These are phyloP conservation scores for Drosophila kepulauana DNA, from an alignment of 1,140 invertebrate genomes.

Conservation along the genomic window DNA sequence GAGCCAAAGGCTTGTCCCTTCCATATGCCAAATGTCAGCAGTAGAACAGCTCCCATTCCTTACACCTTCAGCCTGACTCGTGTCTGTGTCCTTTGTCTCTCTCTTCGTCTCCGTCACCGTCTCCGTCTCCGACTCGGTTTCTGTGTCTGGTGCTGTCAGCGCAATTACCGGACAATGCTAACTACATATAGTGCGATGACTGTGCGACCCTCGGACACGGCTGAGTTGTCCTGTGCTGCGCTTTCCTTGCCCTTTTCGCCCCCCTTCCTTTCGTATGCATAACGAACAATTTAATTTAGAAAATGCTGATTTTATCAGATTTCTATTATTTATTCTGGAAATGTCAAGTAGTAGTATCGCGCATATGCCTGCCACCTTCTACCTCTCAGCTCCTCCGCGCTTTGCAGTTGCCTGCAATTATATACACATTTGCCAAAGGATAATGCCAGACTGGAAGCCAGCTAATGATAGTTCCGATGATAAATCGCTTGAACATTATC, in stretches of 20 bases:
- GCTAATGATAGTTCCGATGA: conserved; percentile 71
- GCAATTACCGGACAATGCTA: conserved; percentile 80
- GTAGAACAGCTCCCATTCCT: neutral
- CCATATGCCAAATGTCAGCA: conserved; percentile 80
- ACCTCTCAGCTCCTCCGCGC: neutral
- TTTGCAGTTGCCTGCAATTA: conserved; percentile 69
- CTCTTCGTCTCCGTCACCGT: neutral
- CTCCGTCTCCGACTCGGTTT: neutral
- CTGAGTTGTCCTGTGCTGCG: conserved; percentile 36
- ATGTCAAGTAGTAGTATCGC: conserved; percentile 67
- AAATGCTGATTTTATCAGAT: conserved; percentile 85
- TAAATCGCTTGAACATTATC: conserved; percentile 67
- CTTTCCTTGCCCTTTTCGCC: conserved; percentile 21
- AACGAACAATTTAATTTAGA: conserved; percentile 85
- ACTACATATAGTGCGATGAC: conserved; percentile 32
- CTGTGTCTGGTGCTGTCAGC: conserved; percentile 63
- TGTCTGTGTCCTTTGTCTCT: conserved; percentile 12
- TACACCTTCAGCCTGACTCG: conserved; percentile 32
- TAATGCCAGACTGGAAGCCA: conserved; percentile 58
- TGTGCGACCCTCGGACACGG: conserved; percentile 28
- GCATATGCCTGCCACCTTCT: conserved; percentile 30
- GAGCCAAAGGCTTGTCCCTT: conserved; percentile 72
- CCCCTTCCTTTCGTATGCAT: conserved; percentile 55
- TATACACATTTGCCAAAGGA: conserved; percentile 82
- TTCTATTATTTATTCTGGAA: conserved; percentile 79